A percentile compares a stretch with the other conserved stretches of the same genome.
These are phyloP conservation scores for Pseudopodoces humilis DNA, from an alignment of 2,113 vertebrate genomes.

Conservation along the genomic window DNA sequence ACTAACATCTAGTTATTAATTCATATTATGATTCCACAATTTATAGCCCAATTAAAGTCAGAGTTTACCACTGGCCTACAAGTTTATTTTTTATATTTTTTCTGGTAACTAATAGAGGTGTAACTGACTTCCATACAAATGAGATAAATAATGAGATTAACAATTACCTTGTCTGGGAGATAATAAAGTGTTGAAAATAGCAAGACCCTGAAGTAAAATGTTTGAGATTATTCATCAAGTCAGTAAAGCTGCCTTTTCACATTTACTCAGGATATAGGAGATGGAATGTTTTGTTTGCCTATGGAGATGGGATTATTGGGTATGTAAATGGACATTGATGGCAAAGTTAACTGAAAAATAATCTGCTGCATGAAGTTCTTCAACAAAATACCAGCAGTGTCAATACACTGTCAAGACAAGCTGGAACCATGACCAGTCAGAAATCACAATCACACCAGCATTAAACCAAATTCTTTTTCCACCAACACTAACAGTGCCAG, in stretches of 20 bases:
- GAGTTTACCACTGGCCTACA: slow-evolving; percentile 45
- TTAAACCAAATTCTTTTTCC: neutral
- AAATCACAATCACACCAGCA: neutral
- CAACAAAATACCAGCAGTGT: neutral
- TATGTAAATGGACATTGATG: slow-evolving; percentile 5
- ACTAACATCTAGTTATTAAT: neutral
- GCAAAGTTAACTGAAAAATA: slow-evolving; percentile 15
- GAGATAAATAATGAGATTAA: slow-evolving; percentile 61
- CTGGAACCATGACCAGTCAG: neutral
- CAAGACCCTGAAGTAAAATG: slow-evolving; percentile 38
- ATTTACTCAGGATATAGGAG: slow-evolving; percentile 4
- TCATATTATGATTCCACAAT: slow-evolving; percentile 32
- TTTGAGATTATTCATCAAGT: slow-evolving; percentile 22
- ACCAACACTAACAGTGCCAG: neutral
- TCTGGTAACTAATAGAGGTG: slow-evolving; percentile 31
- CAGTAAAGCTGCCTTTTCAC: slow-evolving; percentile 28
- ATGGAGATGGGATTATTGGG: neutral
- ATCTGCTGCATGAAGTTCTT: neutral
- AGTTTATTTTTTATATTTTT: slow-evolving; percentile 51
- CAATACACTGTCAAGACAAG: neutral
- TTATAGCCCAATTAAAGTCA: slow-evolving; percentile 50
- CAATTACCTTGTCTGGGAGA: slow-evolving; percentile 42
- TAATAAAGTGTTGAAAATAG: slow-evolving; percentile 8
- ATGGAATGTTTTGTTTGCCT: neutral
- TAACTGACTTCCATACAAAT: slow-evolving; percentile 61